Conservation (phyloP, 2,113 vertebrate genomes). For the Eublepharis macularius region DNA sequence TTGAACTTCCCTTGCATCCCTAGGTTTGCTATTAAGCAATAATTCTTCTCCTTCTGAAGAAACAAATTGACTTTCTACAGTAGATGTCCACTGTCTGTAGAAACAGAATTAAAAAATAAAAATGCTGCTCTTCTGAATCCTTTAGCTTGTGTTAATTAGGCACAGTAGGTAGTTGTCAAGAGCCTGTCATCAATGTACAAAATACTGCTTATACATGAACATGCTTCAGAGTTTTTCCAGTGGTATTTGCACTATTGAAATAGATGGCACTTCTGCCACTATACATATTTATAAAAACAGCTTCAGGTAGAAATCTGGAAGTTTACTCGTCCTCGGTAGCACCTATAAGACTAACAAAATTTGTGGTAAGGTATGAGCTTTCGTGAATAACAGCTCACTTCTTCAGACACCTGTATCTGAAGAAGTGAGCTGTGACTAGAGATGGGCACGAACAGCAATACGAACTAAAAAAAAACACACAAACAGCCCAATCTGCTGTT, state of each 20-base stretch:
- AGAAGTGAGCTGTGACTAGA: no score
- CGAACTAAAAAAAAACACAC: no score
- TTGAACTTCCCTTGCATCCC: not conserved
- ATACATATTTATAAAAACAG: not conserved
- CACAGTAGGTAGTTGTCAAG: conserved; percentile 26
- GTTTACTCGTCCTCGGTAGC: no score
- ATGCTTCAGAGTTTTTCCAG: not conserved
- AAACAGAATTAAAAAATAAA: not conserved
- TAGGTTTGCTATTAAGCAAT: not conserved
- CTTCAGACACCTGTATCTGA: no score
- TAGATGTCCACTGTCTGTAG: not conserved
- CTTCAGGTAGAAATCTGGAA: not conserved
- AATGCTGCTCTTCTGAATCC: conserved; percentile 3
- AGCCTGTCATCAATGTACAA: conserved; percentile 5
- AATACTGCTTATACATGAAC: conserved; percentile 11
- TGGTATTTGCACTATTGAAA: not conserved
- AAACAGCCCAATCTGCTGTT: no score
- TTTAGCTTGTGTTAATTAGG: conserved; percentile 22
- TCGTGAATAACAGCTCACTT: no score
- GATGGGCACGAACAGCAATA: no score
- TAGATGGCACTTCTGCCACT: not conserved
- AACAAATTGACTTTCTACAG: not conserved
- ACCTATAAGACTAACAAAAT: no score
- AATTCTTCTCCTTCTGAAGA: conserved; percentile 10
- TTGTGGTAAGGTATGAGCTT: no score